Conservation (phyloP, 2,113 vertebrate species). For the Dromas ardeola region DNA sequence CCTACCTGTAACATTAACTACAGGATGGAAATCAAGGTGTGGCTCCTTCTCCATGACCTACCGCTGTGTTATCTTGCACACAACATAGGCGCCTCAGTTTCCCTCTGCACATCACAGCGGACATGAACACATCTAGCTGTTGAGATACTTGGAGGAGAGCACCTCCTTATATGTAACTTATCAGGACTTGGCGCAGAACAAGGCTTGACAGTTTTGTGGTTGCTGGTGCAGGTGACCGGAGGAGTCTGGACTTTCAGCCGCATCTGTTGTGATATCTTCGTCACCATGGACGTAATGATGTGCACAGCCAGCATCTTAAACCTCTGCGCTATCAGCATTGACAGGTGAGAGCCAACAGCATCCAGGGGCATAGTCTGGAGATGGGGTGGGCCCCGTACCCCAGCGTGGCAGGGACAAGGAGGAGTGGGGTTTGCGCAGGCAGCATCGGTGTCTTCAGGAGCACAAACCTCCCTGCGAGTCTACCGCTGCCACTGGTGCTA, state of each 20-base stretch:
- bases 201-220: conserved; percentile 55
- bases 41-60: not conserved
- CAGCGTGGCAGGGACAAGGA: not conserved
- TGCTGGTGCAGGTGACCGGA: conserved; percentile 75
- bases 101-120: not conserved
- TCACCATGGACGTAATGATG: conserved; percentile 97
- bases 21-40: not conserved
- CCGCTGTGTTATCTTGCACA: not conserved
- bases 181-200: not conserved
- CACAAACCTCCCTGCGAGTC: not conserved
- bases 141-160: not conserved
- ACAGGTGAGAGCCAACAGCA: conserved; percentile 82
- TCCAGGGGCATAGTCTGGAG: not conserved
- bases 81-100: not conserved
- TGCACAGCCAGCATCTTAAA: conserved; percentile 97
- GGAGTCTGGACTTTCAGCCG: conserved; percentile 92
- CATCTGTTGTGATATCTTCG: conserved; percentile 89
- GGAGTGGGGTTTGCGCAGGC: not conserved
- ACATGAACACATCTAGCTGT: not conserved
- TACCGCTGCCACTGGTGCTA: not conserved
- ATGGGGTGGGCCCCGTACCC: not conserved
- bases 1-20: not conserved
- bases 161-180: not conserved
- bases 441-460: fast-evolving
- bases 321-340: conserved; percentile 96